These are phyloP conservation scores for Helleia helle DNA, from an alignment of 2,888 invertebrate species.

Conservation along the genomic window DNA sequence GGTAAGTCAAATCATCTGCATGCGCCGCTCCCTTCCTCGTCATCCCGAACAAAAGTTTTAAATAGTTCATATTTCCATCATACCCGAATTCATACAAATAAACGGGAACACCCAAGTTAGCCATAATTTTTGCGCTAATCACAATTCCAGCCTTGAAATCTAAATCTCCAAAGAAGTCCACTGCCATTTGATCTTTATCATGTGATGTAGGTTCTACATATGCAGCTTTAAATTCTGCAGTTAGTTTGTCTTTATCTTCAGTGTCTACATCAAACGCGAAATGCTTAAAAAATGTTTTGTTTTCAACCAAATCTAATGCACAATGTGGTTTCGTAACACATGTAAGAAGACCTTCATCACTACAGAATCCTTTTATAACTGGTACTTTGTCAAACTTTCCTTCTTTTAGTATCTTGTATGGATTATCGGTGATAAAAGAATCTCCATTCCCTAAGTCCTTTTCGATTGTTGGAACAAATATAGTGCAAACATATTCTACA, in stretches of 20 bases:
- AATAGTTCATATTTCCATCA: slow-evolving; percentile 32
- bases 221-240: slow-evolving; percentile 20
- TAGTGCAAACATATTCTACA: slow-evolving; percentile 27
- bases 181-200: slow-evolving; percentile 24
- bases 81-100: slow-evolving; percentile 37
- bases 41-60: slow-evolving; percentile 25
- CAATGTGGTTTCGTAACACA: slow-evolving; percentile 25
- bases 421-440: slow-evolving; percentile 37
- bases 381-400: slow-evolving; percentile 50
- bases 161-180: slow-evolving; percentile 39
- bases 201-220: slow-evolving; percentile 19
- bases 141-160: slow-evolving; percentile 35
- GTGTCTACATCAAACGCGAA: slow-evolving; percentile 27
- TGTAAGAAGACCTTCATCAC: slow-evolving; percentile 53
- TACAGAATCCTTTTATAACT: slow-evolving; percentile 59
- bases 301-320: slow-evolving; percentile 25
- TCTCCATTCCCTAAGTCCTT: slow-evolving; percentile 32
- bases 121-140: slow-evolving; percentile 26
- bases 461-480: slow-evolving; percentile 43
- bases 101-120: slow-evolving; percentile 26
- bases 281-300: slow-evolving; percentile 28
- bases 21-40: slow-evolving; percentile 33
- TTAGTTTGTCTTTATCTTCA: slow-evolving; percentile 20
- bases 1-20: slow-evolving; percentile 27
- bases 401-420: slow-evolving; percentile 42